Evolutionary conservation across 2,113 vertebrate species (phyloP), one percentile per base, ranked within the genome.

Genomic region (Jacana jacana): DNA sequence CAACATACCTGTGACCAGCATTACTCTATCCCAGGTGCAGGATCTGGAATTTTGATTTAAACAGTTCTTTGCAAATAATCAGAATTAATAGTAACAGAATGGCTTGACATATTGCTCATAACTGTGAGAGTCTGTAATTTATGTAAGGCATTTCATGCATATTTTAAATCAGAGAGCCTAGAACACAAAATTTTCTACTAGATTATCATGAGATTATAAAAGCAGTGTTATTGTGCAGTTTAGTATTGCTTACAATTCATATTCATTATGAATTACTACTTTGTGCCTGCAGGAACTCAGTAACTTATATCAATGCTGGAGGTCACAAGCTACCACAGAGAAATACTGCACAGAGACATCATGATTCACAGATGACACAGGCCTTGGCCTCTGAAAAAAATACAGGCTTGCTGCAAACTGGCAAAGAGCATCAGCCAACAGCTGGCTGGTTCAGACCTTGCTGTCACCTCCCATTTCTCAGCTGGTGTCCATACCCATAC

Each of bases 201-300:
- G 24, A 52, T 77, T 58, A 40, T 27, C 30, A 73, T 49, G 18
- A 91, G 46, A 76, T 79, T 77, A n/a, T 71, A 84, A 64, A 1
- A 91, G 7, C 4, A 63, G 75, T 49, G 14, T 28, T 76, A 76
- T 44, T 83, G 51, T 85, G 76, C 61, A 73, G 17, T 65, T 88
- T 61, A 16, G 66, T 93, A 33, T 86, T 96, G 60, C 65, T 97
- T 96, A 88, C 35, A 93, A 73, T 84, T 76, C 22, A 81, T 80
- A 78, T 85, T 94, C 66, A 55, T 89, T 81, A 90, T 35, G 44
- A 94, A 86, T 86, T 86, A 35, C 48, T 80, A 65, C 40, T 83
- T 92, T 86, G 25, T 71, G 9, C 15, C 28, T 61, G 68, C 13
- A 30, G 71, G 52, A 87, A 64, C 37, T 66, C 35, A 64, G 72